Percentiles rank a stretch among this genome's conserved stretches.
Evolutionary conservation across 2,888 invertebrate genomes (phyloP).

Genomic region (Lacanobia wlatinum): DNA sequence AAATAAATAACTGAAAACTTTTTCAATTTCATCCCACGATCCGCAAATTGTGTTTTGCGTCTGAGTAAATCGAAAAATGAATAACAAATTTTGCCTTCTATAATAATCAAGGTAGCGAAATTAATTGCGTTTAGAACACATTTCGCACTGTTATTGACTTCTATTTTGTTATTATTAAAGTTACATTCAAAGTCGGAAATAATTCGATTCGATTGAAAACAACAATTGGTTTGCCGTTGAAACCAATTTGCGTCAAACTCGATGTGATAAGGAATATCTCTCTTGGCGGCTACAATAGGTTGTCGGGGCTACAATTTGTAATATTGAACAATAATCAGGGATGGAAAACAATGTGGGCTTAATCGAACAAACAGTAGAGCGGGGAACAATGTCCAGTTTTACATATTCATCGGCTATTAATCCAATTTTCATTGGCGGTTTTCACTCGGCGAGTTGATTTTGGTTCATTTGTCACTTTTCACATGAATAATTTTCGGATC

Average conservation of each 20-base stretch:
- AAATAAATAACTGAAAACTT: conserved; percentile 90
- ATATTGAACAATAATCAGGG: conserved; percentile 74
- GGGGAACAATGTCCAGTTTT: conserved; percentile 82
- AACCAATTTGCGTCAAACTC: conserved; percentile 47
- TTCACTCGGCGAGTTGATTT: conserved; percentile 84
- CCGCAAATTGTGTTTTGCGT: conserved; percentile 89
- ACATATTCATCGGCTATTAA: conserved; percentile 88
- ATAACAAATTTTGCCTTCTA: conserved; percentile 86
- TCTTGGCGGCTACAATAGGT: conserved; percentile 42
- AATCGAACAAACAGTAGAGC: conserved; percentile 75
- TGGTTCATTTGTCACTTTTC: conserved; percentile 86
- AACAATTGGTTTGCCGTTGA: conserved; percentile 47
- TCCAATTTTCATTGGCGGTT: conserved; percentile 85
- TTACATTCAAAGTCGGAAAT: conserved; percentile 30
- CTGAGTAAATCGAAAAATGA: conserved; percentile 88
- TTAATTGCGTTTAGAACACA: conserved; percentile 80
- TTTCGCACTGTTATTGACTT: conserved; percentile 49
- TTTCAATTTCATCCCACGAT: conserved; percentile 89
- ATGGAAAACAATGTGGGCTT: conserved; percentile 79
- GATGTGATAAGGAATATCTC: conserved; percentile 55
- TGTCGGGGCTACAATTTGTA: conserved; percentile 64
- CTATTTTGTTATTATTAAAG: conserved; percentile 45
- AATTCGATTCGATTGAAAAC: conserved; percentile 47
- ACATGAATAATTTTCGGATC: conserved; percentile 77
- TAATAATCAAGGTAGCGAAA: conserved; percentile 79